Evolutionary conservation across 2,888 invertebrate genomes (phyloP), one percentile per base, ranked within the genome.

Genomic region (Strigamia crassipes): DNA sequence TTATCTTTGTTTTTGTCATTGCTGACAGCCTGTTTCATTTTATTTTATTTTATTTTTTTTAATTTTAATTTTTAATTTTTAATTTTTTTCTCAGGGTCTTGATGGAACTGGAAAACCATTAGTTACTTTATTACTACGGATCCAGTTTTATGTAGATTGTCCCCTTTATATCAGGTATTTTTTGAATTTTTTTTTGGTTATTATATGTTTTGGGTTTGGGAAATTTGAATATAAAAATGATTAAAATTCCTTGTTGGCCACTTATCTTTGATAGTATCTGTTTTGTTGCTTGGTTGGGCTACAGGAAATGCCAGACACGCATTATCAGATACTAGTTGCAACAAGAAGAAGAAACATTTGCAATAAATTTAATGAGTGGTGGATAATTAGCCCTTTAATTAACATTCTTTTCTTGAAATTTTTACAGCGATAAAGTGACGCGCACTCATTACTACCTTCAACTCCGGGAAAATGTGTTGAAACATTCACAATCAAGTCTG

Each of bases 371-470:
- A 73, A 73, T 73, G 31, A 31, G 31, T 73, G 73, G 73, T 73
- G 73, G 73, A 73, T 73, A 73, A 73, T 73, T 27, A 27, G 27
- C 56, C 9, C 31, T 31, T 73, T 31, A 27, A 73, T 78, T 18
- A 78, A 38, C 79, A 13, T 42, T n/a, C 18, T 51, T 80, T 80
- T 51, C 51, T 81, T 51, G 61, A 31, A n/a, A 56, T n/a, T 78
- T 82, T 82, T 56, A 27, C 85, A 91, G 92, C 89, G 96, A 97
- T 90, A 96, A 96, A 87, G 92, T 94, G 85, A 95, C 96, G 82
- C 91, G 96, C 83, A 95, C 96, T 88, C 94, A 97, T 87, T 99
- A 98, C 89, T 99, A 96, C 90, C 91, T 96, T 86, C 98, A 99
- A 90, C 90, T 99, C 87, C 93, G 96, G 84, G 93, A 95, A 89